Conservation (phyloP, 2,888 invertebrate species). For the Apamea epomidion region DNA sequence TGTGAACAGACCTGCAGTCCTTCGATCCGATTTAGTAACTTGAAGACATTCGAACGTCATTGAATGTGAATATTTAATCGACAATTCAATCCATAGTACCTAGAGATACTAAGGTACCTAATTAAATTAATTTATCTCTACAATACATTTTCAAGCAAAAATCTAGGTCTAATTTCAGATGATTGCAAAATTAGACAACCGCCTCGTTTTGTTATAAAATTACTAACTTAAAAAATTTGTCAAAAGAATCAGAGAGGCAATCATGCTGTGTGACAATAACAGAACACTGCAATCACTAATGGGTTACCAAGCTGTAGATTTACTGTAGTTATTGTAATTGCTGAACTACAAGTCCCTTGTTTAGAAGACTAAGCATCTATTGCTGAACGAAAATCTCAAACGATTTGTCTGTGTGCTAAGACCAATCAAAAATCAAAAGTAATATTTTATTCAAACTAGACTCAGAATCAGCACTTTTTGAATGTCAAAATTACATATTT, state of each 20-base stretch:
- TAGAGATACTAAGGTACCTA: background rate
- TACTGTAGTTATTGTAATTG: no score
- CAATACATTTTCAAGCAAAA: background rate
- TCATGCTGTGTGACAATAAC: background rate
- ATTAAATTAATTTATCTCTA: background rate
- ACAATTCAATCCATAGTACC: background rate
- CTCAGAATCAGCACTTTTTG: no score
- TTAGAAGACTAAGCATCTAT: background rate
- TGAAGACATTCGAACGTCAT: slow-evolving; percentile 4
- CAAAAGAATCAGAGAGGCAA: background rate
- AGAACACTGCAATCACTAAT: background rate
- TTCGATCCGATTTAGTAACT: background rate
- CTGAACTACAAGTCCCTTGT: no score
- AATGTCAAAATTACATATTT: no score
- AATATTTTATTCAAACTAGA: no score
- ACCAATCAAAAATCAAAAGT: background rate
- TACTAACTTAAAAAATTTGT: background rate
- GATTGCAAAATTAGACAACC: background rate
- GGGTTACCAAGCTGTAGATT: background rate
- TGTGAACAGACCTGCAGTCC: background rate
- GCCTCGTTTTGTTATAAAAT: background rate
- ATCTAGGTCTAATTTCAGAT: background rate
- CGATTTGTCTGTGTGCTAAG: no score
- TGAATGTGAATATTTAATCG: background rate
- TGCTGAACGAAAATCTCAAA: background rate